Evolutionary conservation across 2,888 invertebrate species (phyloP).

Genomic region (Branchipolynoe longqiensis): DNA sequence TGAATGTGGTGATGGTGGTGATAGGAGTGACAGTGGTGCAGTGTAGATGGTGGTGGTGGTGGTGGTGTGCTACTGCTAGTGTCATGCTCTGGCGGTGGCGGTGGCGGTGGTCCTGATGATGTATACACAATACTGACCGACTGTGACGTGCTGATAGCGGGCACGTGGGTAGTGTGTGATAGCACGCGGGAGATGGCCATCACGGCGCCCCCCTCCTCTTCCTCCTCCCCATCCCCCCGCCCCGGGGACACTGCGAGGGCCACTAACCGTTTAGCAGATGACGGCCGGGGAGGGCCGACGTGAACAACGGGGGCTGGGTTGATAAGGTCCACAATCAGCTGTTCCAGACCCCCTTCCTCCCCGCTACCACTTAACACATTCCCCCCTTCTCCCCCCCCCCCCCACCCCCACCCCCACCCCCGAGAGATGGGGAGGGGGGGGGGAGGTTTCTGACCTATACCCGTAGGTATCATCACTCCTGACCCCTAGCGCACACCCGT

Average conservation of each 20-base stretch:
- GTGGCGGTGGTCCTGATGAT: neutral
- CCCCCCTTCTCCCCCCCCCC: neutral
- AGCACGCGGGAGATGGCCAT: conserved; percentile 29
- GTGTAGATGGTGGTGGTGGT: no score
- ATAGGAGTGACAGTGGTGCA: no score
- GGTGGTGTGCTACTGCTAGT: no score
- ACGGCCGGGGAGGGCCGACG: neutral
- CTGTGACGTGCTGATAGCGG: conserved; percentile 30
- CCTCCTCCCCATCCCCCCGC: no score
- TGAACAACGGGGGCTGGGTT: neutral
- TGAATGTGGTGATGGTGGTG: no score
- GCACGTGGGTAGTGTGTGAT: neutral
- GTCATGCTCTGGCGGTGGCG: no score
- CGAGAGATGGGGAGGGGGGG: neutral
- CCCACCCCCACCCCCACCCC: neutral
- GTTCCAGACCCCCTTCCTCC: neutral
- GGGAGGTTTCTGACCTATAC: neutral
- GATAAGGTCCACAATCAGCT: conserved; percentile 31
- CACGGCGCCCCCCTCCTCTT: no score
- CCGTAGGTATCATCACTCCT: conserved; percentile 7
- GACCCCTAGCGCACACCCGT: no score
- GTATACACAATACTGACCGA: neutral
- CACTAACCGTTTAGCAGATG: conserved; percentile 47
- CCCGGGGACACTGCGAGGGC: neutral
- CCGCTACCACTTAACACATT: neutral